Conservation (phyloP, 2,113 vertebrate genomes). For the Recurvirostra avosetta region DNA sequence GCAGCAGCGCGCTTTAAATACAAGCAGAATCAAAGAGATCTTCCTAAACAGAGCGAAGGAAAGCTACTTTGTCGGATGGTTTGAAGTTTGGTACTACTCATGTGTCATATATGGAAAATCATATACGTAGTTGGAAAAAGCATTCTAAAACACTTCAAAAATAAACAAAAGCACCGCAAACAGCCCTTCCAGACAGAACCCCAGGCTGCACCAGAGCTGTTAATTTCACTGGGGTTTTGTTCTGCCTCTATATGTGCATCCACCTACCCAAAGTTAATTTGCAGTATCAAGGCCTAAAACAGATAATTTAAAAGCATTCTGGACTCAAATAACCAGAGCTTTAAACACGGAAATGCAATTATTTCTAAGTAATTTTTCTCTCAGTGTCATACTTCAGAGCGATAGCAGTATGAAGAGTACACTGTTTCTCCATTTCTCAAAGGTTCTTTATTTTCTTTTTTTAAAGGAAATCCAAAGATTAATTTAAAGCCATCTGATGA, state of each 20-base stretch:
- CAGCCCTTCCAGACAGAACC: not conserved
- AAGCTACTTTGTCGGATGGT: not conserved
- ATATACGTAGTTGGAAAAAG: not conserved
- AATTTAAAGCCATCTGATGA: slow-evolving; percentile 7
- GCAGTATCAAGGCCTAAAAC: not conserved
- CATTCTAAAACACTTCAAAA: not conserved
- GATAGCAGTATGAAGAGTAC: not conserved
- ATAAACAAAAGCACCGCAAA: not conserved
- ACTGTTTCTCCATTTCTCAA: not conserved
- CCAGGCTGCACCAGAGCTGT: not conserved
- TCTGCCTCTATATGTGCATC: not conserved
- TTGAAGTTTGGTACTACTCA: slow-evolving; percentile 2
- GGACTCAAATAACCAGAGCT: not conserved
- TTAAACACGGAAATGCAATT: not conserved
- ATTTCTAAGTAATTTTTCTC: not conserved
- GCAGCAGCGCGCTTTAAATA: not conserved
- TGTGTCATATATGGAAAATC: not conserved
- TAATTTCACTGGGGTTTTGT: not conserved
- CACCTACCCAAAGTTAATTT: not conserved
- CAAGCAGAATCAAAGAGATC: slow-evolving; percentile 36
- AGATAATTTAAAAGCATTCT: not conserved
- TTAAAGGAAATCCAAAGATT: not conserved
- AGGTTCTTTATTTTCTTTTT: not conserved
- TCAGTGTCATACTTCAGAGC: not conserved
- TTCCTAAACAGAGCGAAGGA: not conserved